phyloP scores from a whole-genome alignment of 2,113 vertebrate genomes.

The Furnarius figulus region DNA sequence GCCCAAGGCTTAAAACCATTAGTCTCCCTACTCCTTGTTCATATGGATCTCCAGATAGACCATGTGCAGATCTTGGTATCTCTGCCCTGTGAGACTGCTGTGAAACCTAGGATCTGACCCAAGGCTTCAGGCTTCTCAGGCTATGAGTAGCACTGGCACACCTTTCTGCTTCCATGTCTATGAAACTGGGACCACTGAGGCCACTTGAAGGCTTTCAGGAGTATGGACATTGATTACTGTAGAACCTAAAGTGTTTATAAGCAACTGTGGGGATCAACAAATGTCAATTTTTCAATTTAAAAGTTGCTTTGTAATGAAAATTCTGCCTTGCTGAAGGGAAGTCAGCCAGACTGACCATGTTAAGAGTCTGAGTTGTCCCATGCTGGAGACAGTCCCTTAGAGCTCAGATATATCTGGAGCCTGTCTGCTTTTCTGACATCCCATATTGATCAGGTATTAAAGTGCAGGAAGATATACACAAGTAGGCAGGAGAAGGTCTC shows the following conservation, averaged over 20 bases:
- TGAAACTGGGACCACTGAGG: neutral
- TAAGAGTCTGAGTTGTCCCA: neutral
- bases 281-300: neutral
- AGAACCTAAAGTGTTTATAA: neutral
- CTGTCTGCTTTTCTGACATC: neutral
- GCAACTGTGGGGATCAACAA: neutral
- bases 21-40: neutral
- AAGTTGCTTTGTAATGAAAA: neutral
- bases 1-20: neutral
- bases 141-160: neutral
- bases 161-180: neutral
- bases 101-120: neutral
- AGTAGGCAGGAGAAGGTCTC: neutral
- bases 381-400: neutral
- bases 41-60: neutral
- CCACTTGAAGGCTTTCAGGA: neutral
- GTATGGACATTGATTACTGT: neutral
- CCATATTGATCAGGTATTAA: neutral
- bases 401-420: neutral
- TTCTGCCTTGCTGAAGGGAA: neutral
- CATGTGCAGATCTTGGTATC: neutral
- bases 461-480: neutral
- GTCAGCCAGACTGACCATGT: neutral
- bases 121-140: neutral
- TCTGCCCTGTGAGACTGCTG: neutral